Base-by-base conservation (phyloP, 2,888 invertebrate genomes). In the Prosopocoilus inquinatus region DNA sequence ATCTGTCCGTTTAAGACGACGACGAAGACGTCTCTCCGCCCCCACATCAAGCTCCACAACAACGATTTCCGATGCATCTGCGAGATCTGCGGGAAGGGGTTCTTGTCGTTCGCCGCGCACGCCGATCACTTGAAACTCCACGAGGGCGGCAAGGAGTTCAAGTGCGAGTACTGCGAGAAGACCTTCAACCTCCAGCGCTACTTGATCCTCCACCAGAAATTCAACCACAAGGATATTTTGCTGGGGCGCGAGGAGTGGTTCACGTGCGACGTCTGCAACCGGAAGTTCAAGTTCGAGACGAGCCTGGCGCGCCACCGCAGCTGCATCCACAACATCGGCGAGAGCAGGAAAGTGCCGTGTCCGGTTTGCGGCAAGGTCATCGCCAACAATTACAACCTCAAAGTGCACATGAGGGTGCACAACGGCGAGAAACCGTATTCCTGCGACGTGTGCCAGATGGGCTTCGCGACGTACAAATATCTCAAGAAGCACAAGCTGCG, bases 41-140 rank as follows among this genome's bases (percentile, higher is more conserved):
- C 66, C 1, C 73, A 74, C 56, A 65, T 72, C 5, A 71, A 73
- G 44, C 63, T 65, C 16, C 74, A 74, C 50, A 59, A 70, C 12
- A 67, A 70, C 46, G 69, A 73, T 38, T 75, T 78, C 59, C 78
- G 78, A 57, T 81, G 80, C 68, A 77, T 78, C 53, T 82, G 82
- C 65, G 78, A 79, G 51, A 77, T 78, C 4, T 82, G 82, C 65
- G 77, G 78, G 56, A 81, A 81, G 68, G 80, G 80, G 12, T 82
- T 82, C 57, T 79, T 80, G 70, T 80, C 80, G 63, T 75, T 76
- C 47, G 78, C 79, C 38, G 77, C 80, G 64, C 80, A 80, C 55
- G 78, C 78, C 64, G 82, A 82, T 58, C 83, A 83, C 69, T 78
- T 79, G 64, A 82, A 83, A 65, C 80, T 81, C 9, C 82, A 82